Percentiles rank a stretch among this genome's conserved stretches.
These are phyloP conservation scores for Bombyx mandarina DNA, from an alignment of 1,140 invertebrate species.

Conservation along the genomic window DNA sequence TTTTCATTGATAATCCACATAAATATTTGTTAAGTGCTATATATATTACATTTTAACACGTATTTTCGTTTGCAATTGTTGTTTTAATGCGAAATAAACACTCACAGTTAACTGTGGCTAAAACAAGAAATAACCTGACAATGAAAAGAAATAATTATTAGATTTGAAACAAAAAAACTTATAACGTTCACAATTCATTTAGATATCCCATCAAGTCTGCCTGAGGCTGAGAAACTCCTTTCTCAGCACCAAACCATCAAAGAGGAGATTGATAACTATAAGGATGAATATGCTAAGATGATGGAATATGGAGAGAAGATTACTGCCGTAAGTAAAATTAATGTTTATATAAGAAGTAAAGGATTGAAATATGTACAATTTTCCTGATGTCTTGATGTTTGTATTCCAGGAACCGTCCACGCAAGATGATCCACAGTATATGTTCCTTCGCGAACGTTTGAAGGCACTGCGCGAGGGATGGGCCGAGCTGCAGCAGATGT, in stretches of 20 bases:
- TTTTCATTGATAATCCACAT: no score
- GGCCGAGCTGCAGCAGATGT: conserved; percentile 99
- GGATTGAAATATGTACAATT: background rate
- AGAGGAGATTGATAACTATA: conserved; percentile 99
- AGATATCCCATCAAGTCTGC: conserved; percentile 93
- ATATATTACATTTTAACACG: no score
- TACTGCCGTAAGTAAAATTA: conserved; percentile 78
- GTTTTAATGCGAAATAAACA: no score
- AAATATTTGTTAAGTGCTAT: no score
- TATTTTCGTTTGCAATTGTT: no score
- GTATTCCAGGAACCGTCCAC: conserved; percentile 77
- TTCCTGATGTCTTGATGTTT: background rate
- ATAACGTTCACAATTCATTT: no score
- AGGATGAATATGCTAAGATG: conserved; percentile 98
- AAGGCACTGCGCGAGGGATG: conserved; percentile 98
- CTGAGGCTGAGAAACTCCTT: conserved; percentile 96
- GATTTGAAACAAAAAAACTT: no score
- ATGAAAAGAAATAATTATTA: no score
- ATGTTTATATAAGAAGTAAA: no score
- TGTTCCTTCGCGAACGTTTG: conserved; percentile 96
- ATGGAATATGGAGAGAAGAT: conserved; percentile 98
- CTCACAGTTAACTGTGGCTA: no score
- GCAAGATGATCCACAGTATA: conserved; percentile 97
- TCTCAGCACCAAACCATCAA: conserved; percentile 97
- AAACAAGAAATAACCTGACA: no score